A percentile compares a stretch with the other conserved stretches of the same genome.
These are phyloP conservation scores for Harpalus rubripes DNA, from an alignment of 2,888 invertebrate genomes.

Conservation along the genomic window DNA sequence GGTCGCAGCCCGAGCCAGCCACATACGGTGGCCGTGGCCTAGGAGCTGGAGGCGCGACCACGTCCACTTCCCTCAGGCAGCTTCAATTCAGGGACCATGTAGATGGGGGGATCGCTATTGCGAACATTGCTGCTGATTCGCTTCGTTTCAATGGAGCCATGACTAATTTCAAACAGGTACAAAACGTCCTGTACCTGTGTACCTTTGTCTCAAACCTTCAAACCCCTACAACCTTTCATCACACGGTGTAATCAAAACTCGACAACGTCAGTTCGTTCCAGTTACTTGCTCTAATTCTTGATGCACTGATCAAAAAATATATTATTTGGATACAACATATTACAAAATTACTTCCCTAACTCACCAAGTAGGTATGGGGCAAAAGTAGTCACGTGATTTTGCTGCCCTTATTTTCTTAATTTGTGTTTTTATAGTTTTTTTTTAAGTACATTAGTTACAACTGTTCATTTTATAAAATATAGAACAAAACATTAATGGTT, in stretches of 20 bases:
- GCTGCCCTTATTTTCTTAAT: no score
- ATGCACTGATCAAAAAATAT: no score
- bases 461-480: no score
- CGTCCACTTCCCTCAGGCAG: slow-evolving; percentile 92
- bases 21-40: slow-evolving; percentile 75
- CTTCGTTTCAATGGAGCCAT: slow-evolving; percentile 97
- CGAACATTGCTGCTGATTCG: slow-evolving; percentile 96
- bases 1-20: slow-evolving; percentile 90
- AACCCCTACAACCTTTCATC: neutral
- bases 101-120: slow-evolving; percentile 88
- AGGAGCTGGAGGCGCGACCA: slow-evolving; percentile 82
- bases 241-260: neutral
- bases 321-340: no score
- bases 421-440: no score
- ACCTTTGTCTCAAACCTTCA: neutral
- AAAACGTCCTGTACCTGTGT: slow-evolving; percentile 30
- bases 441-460: no score
- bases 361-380: no score
- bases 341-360: no score
- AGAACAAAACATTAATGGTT: no score
- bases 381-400: no score
- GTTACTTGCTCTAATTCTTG: neutral
- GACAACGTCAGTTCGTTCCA: neutral
- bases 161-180: slow-evolving; percentile 96
- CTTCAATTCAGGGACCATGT: slow-evolving; percentile 84